Evolutionary conservation across 2,888 invertebrate species (phyloP).

Genomic region (Blastobasis adustella): DNA sequence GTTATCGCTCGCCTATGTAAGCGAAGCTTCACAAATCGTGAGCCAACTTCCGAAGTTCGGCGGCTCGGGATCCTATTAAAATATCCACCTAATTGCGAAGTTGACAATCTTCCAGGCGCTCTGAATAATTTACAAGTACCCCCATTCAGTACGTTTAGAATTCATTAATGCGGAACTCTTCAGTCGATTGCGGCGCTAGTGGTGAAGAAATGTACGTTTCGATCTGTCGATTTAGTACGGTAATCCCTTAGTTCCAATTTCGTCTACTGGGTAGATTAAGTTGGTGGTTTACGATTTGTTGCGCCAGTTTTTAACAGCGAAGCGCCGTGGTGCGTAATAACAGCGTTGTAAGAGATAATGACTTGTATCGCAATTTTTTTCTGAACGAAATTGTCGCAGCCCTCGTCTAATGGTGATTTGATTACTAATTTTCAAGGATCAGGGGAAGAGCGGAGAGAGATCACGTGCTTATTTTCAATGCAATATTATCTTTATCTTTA

Average conservation of each 20-base stretch:
- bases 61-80: conserved; percentile 15
- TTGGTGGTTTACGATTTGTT: not conserved
- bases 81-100: conserved; percentile 35
- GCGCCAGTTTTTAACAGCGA: not conserved
- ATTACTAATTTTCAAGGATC: too few species aligned
- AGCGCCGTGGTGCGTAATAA: not conserved
- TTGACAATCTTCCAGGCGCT: conserved; percentile 26
- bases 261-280: not conserved
- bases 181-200: not conserved
- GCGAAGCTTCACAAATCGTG: not conserved
- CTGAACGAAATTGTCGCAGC: too few species aligned
- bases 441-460: too few species aligned
- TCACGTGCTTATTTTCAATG: too few species aligned
- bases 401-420: too few species aligned
- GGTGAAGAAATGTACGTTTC: not conserved
- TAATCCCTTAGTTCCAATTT: too few species aligned
- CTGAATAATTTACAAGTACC: conserved; percentile 18
- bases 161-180: not conserved
- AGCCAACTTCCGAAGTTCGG: conserved; percentile 1
- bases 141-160: not conserved
- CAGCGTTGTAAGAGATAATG: not conserved
- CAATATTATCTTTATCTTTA: too few species aligned
- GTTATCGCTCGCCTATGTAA: not conserved
- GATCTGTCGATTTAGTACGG: not conserved
- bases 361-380: too few species aligned